Evolutionary conservation across 2,797 vertebrate species (phyloP).

Genomic region (Ibycter americanus): DNA sequence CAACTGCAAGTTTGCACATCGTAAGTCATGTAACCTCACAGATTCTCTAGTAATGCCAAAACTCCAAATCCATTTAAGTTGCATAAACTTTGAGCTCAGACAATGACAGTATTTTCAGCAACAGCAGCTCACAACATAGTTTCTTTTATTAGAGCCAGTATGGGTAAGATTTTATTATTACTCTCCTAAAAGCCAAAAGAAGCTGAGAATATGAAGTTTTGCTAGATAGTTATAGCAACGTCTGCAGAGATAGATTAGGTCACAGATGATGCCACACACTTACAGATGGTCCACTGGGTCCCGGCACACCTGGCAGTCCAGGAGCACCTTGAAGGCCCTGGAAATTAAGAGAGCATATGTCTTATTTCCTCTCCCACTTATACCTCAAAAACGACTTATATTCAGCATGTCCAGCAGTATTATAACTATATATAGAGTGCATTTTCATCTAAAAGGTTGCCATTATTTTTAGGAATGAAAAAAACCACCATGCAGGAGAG

Average conservation of each 20-base stretch:
- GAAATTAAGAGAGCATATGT: not conserved
- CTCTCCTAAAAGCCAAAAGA: not conserved
- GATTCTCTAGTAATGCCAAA: not conserved
- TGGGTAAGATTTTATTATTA: not conserved
- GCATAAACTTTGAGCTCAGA: not conserved
- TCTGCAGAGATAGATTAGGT: not conserved
- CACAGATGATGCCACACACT: constrained; percentile 45
- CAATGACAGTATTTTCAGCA: not conserved
- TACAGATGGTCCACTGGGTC: constrained; percentile 86
- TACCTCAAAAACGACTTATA: not conserved
- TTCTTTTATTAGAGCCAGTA: not conserved
- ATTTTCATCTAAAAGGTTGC: not conserved
- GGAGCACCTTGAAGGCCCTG: constrained; percentile 88
- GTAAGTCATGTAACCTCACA: not conserved
- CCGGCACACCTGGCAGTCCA: constrained; percentile 85
- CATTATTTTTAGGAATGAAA: not conserved
- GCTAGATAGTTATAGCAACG: not conserved
- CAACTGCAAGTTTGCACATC: not conserved
- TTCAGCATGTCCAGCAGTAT: not conserved
- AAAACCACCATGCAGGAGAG: not conserved
- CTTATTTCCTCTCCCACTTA: not conserved
- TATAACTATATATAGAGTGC: fast-evolving
- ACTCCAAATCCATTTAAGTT: not conserved
- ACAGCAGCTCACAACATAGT: not conserved
- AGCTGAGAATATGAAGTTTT: not conserved